Conservation (phyloP, 2,797 vertebrate species). For the Eleutherodactylus coqui region DNA sequence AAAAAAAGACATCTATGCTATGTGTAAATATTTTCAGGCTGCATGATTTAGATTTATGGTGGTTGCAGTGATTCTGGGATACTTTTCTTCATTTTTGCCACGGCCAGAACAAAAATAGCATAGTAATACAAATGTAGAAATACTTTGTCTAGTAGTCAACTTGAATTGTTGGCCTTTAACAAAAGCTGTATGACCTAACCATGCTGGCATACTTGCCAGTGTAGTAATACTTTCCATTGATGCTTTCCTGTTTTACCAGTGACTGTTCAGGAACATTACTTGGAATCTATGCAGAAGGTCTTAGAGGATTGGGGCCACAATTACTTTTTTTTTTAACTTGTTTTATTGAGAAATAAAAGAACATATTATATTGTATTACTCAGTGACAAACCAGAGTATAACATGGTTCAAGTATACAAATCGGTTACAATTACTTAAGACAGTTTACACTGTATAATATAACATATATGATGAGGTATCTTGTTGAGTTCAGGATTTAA, state of each 20-base stretch:
- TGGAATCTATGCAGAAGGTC: background rate
- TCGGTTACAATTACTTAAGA: too few relatives aligned
- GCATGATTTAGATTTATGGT: constrained; percentile 20
- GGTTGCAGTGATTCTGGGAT: constrained; percentile 13
- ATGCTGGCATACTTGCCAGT: constrained; percentile 20
- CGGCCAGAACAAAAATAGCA: constrained; percentile 8
- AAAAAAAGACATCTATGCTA: constrained; percentile 26
- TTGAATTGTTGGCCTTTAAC: constrained; percentile 34
- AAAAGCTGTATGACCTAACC: constrained; percentile 47
- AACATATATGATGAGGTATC: too few relatives aligned
- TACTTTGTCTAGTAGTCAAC: constrained; percentile 19
- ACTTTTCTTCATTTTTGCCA: constrained; percentile 17
- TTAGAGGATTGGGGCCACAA: background rate
- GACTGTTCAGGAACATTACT: background rate
- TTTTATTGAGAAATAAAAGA: too few relatives aligned
- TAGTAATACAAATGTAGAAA: constrained; percentile 16
- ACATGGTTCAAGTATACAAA: too few relatives aligned
- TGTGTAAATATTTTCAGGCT: constrained; percentile 37
- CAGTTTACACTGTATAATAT: too few relatives aligned
- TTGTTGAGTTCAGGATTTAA: too few relatives aligned
- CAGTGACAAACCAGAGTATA: too few relatives aligned
- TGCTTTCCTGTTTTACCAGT: background rate
- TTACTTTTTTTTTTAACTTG: too few relatives aligned
- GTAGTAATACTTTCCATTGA: constrained; percentile 28
- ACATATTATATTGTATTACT: too few relatives aligned